A percentile compares a stretch with the other conserved stretches of the same genome.
phyloP scores from a whole-genome alignment of 1,140 invertebrate genomes.

The Reticulitermes speratus region DNA sequence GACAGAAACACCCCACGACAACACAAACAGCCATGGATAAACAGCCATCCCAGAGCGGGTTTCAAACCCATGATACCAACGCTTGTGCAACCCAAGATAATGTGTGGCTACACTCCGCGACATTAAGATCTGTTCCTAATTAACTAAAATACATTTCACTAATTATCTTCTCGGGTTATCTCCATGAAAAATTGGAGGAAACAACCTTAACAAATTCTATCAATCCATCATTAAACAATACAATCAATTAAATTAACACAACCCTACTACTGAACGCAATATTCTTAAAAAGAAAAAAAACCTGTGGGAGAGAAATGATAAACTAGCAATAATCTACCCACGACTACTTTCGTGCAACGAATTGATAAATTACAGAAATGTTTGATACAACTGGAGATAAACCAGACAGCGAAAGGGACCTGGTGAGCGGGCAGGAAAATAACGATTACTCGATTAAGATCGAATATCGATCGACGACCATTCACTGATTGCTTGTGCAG shows the following conservation, averaged over 20 bases:
- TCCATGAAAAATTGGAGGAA: too few relatives aligned
- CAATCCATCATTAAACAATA: neutral
- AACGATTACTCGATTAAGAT: constrained; percentile 12
- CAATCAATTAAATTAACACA: neutral
- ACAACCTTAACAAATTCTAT: neutral
- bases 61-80: too few relatives aligned
- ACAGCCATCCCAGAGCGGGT: too few relatives aligned
- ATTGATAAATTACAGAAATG: constrained; percentile 6
- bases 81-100: too few relatives aligned
- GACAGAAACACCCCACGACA: too few relatives aligned
- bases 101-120: too few relatives aligned
- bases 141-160: too few relatives aligned
- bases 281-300: neutral
- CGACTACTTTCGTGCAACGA: neutral
- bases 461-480: neutral
- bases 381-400: constrained; percentile 8
- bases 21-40: too few relatives aligned
- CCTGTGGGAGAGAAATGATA: neutral
- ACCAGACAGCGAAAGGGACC: neutral
- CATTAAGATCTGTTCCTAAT: too few relatives aligned
- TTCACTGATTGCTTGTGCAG: neutral
- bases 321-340: neutral
- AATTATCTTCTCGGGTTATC: too few relatives aligned
- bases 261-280: neutral
- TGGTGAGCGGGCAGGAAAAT: neutral